Conservation (phyloP, 2,888 invertebrate genomes). For the Dicranocentrus wangi region DNA sequence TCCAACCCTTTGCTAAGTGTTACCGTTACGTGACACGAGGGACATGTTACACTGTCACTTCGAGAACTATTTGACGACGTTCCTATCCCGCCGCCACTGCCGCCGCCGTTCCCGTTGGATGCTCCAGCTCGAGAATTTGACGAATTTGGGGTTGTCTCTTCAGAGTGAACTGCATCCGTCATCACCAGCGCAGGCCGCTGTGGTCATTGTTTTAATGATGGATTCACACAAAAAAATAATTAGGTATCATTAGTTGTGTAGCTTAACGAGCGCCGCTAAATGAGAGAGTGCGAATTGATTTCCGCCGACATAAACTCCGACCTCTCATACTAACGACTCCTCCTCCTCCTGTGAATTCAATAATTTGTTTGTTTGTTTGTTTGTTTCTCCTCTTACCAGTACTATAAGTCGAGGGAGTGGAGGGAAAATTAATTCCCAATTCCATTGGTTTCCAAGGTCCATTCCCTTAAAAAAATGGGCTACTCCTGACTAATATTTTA, state of each 20-base stretch:
- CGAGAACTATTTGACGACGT: conserved; percentile 70
- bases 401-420: conserved; percentile 73
- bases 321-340: too few relatives aligned
- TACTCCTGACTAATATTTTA: too few relatives aligned
- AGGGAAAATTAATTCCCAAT: conserved; percentile 73
- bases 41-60: conserved; percentile 73
- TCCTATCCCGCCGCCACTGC: conserved; percentile 43
- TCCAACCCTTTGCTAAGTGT: conserved; percentile 73
- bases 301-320: too few relatives aligned
- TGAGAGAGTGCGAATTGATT: too few relatives aligned
- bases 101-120: conserved; percentile 10
- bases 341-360: too few relatives aligned
- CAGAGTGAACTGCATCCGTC: conserved; percentile 70
- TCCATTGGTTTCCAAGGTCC: conserved; percentile 70
- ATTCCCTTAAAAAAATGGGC: too few relatives aligned
- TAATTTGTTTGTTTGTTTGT: too few relatives aligned
- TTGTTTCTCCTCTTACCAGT: conserved; percentile 69
- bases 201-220: too few relatives aligned
- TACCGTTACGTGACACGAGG: conserved; percentile 74
- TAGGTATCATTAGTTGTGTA: too few relatives aligned
- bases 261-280: too few relatives aligned
- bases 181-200: conserved; percentile 73
- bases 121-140: background rate
- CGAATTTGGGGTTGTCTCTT: conserved; percentile 46
- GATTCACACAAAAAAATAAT: background rate